Conservation (phyloP, 2,113 vertebrate species). For the Gobiocypris rarus region DNA sequence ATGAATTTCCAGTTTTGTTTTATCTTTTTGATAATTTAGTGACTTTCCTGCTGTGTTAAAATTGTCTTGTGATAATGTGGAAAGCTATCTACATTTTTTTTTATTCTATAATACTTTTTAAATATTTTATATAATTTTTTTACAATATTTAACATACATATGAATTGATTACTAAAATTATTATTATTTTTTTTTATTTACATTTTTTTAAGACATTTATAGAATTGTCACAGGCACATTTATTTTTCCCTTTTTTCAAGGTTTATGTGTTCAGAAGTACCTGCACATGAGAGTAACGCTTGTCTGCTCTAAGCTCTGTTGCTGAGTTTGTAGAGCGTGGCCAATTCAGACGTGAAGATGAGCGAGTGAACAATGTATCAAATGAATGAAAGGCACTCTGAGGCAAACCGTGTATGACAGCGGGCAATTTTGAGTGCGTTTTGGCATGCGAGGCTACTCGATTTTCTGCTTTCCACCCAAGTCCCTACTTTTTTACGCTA, state of each 20-base stretch:
- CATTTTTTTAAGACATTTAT: neutral
- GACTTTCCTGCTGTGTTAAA: neutral
- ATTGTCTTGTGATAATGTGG: neutral
- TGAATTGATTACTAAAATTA: neutral
- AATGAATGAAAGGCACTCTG: conserved; percentile 24
- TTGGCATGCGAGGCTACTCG: neutral
- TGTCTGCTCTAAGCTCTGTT: conserved; percentile 12
- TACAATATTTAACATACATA: neutral
- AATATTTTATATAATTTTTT: neutral
- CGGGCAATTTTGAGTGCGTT: conserved; percentile 15
- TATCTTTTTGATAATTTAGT: neutral
- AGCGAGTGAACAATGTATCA: conserved; percentile 34
- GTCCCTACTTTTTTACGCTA: conserved; percentile 17
- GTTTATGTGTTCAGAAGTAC: neutral
- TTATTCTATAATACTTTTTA: neutral
- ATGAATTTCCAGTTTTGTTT: neutral
- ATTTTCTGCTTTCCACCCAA: conserved; percentile 24
- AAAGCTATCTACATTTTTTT: neutral
- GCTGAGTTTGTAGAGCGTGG: conserved; percentile 18
- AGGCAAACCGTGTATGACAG: conserved; percentile 11
- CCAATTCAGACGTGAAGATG: conserved; percentile 12
- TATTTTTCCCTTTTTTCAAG: neutral
- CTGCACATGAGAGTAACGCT: neutral
- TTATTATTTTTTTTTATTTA: too few species aligned
- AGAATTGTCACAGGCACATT: neutral